Evolutionary conservation across 2,113 vertebrate genomes (phyloP).

Genomic region (Bubo blakistoni): DNA sequence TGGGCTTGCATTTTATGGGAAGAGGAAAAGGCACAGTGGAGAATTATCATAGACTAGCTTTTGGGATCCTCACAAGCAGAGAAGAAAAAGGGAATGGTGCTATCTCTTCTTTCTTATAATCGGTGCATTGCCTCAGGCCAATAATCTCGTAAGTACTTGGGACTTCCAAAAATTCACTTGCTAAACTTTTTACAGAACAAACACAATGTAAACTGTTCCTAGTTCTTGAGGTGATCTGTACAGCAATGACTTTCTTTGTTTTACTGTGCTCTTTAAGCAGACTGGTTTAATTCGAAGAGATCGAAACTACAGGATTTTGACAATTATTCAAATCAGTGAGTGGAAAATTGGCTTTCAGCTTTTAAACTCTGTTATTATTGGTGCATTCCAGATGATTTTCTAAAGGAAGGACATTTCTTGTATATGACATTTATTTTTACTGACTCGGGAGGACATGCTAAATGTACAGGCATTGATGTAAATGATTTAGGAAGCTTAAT

Average conservation of each 20-base stretch:
- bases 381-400: neutral
- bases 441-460: neutral
- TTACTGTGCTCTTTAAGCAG: neutral
- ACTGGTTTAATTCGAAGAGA: neutral
- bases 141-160: neutral
- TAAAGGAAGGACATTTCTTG: neutral
- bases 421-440: neutral
- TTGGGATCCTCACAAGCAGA: neutral
- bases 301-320: neutral
- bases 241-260: neutral
- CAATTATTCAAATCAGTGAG: neutral
- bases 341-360: neutral
- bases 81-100: neutral
- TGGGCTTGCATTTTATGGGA: neutral
- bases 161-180: neutral
- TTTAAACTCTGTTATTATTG: neutral
- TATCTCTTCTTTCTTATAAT: neutral
- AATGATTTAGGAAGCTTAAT: neutral
- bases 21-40: neutral
- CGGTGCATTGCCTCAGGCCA: neutral
- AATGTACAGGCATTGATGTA: neutral
- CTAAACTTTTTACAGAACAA: neutral
- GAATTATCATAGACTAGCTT: neutral
- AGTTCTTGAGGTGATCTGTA: neutral
- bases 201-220: neutral